phyloP scores from a whole-genome alignment of 2,888 invertebrate genomes.

The Rhamphomyia laevipes region DNA sequence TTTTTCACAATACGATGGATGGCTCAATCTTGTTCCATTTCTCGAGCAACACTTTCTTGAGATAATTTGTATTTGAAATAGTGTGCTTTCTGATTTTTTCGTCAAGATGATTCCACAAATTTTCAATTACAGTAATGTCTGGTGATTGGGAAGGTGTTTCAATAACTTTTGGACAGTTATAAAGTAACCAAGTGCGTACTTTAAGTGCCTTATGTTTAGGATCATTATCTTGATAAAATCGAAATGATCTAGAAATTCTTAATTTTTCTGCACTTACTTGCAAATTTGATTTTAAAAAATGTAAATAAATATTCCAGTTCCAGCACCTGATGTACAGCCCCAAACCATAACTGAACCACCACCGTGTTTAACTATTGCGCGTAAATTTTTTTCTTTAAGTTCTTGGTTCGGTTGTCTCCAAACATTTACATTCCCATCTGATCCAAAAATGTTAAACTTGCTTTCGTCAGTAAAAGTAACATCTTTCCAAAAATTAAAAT shows the following conservation, averaged over 20 bases:
- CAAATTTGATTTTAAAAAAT: neutral
- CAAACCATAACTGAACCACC: neutral
- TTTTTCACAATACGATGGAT: neutral
- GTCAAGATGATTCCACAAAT: neutral
- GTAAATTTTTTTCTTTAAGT: constrained; percentile 4
- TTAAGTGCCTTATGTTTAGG: neutral
- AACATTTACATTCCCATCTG: constrained; percentile 2
- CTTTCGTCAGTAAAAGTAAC: constrained; percentile 19
- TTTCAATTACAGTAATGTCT: constrained; percentile 1
- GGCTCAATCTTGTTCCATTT: neutral
- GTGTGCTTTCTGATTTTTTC: neutral
- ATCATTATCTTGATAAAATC: neutral
- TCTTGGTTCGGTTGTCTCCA: constrained; percentile 5
- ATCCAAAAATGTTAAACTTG: constrained; percentile 14
- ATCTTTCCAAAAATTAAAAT: constrained; percentile 19
- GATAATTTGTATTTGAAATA: neutral
- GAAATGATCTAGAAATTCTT: too few species aligned
- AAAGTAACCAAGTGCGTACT: neutral
- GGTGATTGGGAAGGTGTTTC: too few species aligned
- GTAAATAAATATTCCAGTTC: neutral
- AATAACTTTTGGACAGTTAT: constrained; percentile 3
- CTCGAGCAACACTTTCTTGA: neutral
- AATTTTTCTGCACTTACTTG: neutral
- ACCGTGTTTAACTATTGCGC: neutral
- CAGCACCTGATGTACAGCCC: neutral